A percentile compares a stretch with the other conserved stretches of the same genome.
phyloP scores from a whole-genome alignment of 2,888 invertebrate genomes.

The Philaethria dido region DNA sequence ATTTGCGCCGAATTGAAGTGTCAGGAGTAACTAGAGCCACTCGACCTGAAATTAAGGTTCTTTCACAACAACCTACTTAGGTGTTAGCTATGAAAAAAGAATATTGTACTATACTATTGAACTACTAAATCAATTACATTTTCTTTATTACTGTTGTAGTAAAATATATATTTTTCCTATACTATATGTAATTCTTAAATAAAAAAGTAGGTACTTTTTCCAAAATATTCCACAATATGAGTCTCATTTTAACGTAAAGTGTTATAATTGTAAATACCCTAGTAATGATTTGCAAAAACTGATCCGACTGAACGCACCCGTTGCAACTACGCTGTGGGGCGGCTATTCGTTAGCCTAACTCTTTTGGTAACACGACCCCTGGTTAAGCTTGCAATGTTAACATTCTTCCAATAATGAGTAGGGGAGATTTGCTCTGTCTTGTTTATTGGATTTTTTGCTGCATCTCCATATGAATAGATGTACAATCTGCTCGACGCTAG shows the following conservation, averaged over 20 bases:
- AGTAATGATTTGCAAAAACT: constrained; percentile 25
- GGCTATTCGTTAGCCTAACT: constrained; percentile 81
- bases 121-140: too few relatives aligned
- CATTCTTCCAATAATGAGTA: constrained; percentile 82
- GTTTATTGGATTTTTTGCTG: constrained; percentile 84
- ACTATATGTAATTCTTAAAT: too few relatives aligned
- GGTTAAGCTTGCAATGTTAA: constrained; percentile 80
- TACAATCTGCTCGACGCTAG: constrained; percentile 77
- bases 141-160: too few relatives aligned
- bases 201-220: not conserved
- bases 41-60: constrained; percentile 27
- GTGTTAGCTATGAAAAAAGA: not conserved
- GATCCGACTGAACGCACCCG: constrained; percentile 43
- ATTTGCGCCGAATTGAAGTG: constrained; percentile 78
- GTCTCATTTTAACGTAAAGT: not conserved
- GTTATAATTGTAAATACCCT: constrained; percentile 8
- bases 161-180: too few relatives aligned
- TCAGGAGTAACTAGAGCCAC: constrained; percentile 73
- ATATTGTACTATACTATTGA: too few relatives aligned
- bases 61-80: constrained; percentile 13
- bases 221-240: not conserved
- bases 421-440: constrained; percentile 76
- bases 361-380: constrained; percentile 81
- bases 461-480: constrained; percentile 82
- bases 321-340: constrained; percentile 54